Evolutionary conservation across 1,140 invertebrate genomes (phyloP).

Genomic region (Papilio helenus): DNA sequence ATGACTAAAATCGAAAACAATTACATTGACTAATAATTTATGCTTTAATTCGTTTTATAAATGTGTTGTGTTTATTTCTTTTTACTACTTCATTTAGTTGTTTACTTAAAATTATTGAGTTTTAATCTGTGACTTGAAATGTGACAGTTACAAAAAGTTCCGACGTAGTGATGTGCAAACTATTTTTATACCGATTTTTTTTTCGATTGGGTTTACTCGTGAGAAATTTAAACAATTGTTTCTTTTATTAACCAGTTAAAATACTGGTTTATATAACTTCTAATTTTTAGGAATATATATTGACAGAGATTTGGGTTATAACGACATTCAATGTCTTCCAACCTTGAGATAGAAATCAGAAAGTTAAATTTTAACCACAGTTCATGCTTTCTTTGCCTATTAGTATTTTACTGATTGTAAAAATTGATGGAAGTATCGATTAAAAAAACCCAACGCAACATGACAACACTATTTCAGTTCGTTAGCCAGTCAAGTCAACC

Average conservation of each 20-base stretch:
- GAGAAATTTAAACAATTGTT: not conserved
- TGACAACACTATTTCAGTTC: constrained; percentile 37
- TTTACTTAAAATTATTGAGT: not conserved
- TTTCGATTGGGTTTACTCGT: not conserved
- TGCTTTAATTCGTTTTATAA: not conserved
- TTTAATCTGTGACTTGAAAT: constrained; percentile 10
- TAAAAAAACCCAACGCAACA: not conserved
- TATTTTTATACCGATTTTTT: not conserved
- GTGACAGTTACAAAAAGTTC: not conserved
- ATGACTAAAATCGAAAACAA: not conserved
- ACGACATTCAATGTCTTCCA: too few species aligned
- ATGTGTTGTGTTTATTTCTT: not conserved
- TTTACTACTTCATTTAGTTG: too few species aligned
- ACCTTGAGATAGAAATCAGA: too few species aligned
- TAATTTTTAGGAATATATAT: too few species aligned
- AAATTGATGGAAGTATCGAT: not conserved
- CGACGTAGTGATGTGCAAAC: not conserved
- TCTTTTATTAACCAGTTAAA: too few species aligned
- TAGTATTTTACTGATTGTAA: too few species aligned
- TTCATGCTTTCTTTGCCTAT: not conserved
- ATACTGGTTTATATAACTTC: too few species aligned
- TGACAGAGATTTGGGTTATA: too few species aligned
- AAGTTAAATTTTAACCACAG: too few species aligned
- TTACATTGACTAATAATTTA: not conserved
- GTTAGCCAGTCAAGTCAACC: constrained; percentile 38